Percentiles rank a stretch among this genome's conserved stretches.
phyloP scores from a whole-genome alignment of 2,113 vertebrate species.

The Thermophis baileyi region DNA sequence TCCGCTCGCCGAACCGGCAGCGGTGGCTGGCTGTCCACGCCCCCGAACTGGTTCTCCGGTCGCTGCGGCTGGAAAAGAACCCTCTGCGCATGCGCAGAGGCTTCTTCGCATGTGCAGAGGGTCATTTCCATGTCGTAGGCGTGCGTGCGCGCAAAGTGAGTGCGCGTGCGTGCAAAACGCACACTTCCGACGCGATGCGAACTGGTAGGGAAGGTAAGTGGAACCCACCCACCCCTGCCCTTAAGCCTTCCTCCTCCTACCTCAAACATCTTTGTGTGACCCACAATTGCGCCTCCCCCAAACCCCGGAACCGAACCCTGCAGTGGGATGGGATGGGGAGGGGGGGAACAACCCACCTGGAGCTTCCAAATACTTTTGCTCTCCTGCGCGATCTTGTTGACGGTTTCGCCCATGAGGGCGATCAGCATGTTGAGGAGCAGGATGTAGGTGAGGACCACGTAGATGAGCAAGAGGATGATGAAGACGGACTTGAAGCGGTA shows the following conservation, averaged over 20 bases:
- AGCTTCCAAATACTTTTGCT: constrained; percentile 94
- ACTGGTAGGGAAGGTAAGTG: no score
- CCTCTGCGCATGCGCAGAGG: no score
- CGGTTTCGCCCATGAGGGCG: constrained; percentile 91
- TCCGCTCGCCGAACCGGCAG: no score
- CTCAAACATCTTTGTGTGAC: background rate
- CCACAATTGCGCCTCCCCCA: background rate
- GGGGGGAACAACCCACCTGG: constrained; percentile 71
- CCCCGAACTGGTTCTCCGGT: no score
- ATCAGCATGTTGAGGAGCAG: constrained; percentile 99
- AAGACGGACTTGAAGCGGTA: constrained; percentile 86
- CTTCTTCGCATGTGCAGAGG: no score
- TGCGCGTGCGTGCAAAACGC: no score
- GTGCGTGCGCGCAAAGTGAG: no score
- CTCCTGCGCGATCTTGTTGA: constrained; percentile 83
- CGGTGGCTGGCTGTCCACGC: no score
- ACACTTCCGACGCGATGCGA: no score
- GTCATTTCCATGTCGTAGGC: no score
- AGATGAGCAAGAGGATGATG: constrained; percentile 84
- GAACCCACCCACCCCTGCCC: no score
- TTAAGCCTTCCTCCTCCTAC: background rate
- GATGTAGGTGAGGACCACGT: constrained; percentile 95
- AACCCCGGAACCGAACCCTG: background rate
- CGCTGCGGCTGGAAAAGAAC: no score
- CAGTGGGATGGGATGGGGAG: background rate